These are phyloP conservation scores for Beroe ovata DNA, from an alignment of 37 sponge, comb jelly and placozoan genomes.

Conservation along the genomic window DNA sequence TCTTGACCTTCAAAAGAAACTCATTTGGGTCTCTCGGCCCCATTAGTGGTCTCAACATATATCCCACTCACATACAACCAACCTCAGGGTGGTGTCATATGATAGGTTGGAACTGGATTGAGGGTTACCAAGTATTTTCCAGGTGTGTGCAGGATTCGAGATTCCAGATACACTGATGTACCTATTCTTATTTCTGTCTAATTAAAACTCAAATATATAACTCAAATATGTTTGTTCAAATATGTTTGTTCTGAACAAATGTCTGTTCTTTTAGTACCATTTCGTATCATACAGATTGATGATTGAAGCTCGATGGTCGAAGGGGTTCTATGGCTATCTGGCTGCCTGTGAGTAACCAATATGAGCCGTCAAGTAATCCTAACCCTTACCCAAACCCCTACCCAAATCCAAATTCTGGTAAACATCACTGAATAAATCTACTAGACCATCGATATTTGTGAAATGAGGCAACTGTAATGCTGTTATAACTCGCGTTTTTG, in stretches of 20 bases:
- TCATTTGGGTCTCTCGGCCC: too few species aligned
- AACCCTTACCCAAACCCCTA: too few species aligned
- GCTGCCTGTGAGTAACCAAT: conserved; percentile 21
- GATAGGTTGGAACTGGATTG: conserved; percentile 7
- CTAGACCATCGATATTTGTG: too few species aligned
- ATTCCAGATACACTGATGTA: not conserved
- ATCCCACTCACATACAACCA: not conserved
- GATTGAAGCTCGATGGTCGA: conserved; percentile 30
- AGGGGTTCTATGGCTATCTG: conserved; percentile 22
- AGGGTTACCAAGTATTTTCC: not conserved
- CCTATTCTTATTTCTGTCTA: too few species aligned
- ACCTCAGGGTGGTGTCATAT: conserved; percentile 35
- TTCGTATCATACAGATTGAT: conserved; percentile 6
- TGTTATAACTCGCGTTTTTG: too few species aligned
- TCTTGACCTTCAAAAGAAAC: too few species aligned
- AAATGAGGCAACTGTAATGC: too few species aligned
- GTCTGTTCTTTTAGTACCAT: not conserved
- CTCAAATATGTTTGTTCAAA: not conserved
- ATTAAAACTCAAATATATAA: too few species aligned
- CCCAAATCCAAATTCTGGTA: too few species aligned
- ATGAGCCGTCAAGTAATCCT: too few species aligned
- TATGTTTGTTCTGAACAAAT: not conserved
- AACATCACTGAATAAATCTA: too few species aligned
- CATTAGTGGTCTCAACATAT: not conserved
- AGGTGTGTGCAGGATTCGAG: not conserved